Evolutionary conservation across 1,140 invertebrate species (phyloP), one percentile per base, ranked within the genome.

Genomic region (Xylocopa sonorina): DNA sequence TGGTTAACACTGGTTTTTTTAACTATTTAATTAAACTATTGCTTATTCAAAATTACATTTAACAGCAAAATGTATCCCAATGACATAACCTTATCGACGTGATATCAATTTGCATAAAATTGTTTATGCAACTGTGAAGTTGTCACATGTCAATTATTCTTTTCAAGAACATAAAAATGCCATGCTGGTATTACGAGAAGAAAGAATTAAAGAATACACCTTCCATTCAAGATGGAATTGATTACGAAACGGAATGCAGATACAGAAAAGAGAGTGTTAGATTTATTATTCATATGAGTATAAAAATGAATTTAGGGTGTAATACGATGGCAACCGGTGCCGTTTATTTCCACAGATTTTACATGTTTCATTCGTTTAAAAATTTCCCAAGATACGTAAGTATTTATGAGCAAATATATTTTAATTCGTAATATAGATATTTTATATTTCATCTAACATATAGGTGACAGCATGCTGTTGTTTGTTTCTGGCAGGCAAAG

Each of bases 321-420:
- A 98, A 98, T 88, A 99, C 99, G n/a, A 98, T 98, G 94, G 98
- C 98, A 29, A 99, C 99, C 62, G 99, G 98, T 67, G 97, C 98
- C 87, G 98, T 99, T 62, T 99, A 99, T 93, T 99, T 99, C 92
- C 99, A 99, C 92, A 94, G 98, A 85, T 99, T 99, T 92, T 99
- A 99, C 92, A 99, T 99, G 98, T 98, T 98, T 88, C 98, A 99
- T 91, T 98, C 98, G 0, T 99, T 99, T 89, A 96, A 96, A 90
- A 97, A 97, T 78, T 99, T 99, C 93, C 98, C 98, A 63, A 94
- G 98, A 92, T 99, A 98, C 93, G 98, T 96, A 92, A 95, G 95
- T 95, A 83, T 55, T 21, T 34, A 10, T 7, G 29, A 3, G 1
- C 55, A 34, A 34, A 43, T 74, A 58, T 43, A n/a, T 69, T 55